phyloP scores from a whole-genome alignment of 2,113 vertebrate genomes.

The Colossoma macropomum region DNA sequence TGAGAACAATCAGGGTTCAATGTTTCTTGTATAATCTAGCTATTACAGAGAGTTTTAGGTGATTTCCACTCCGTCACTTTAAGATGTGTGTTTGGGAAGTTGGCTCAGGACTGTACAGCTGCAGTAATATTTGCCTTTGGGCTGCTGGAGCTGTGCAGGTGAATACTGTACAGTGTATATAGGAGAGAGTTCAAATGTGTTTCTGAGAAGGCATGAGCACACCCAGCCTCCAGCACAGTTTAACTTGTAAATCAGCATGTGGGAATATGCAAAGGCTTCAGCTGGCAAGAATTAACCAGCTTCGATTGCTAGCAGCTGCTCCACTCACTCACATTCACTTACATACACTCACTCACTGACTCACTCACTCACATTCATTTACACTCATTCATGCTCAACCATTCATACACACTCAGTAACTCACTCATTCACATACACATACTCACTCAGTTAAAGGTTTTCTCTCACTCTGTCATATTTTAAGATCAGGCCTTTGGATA shows the following conservation, averaged over 20 bases:
- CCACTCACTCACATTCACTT: background rate
- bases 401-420: too few relatives aligned
- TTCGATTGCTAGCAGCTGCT: slow-evolving; percentile 15
- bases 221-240: slow-evolving; percentile 10
- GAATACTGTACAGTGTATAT: slow-evolving; percentile 2
- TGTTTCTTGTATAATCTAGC: background rate
- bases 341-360: background rate
- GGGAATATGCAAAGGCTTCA: slow-evolving; percentile 45
- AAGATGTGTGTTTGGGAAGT: background rate
- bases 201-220: slow-evolving; percentile 17
- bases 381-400: background rate
- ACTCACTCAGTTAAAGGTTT: too few relatives aligned
- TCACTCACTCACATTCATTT: background rate
- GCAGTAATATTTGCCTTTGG: background rate
- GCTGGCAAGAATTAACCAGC: slow-evolving; percentile 17
- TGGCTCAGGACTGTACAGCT: background rate
- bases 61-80: background rate
- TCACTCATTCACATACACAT: too few relatives aligned
- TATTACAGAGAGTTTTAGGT: background rate
- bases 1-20: background rate
- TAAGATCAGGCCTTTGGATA: too few relatives aligned
- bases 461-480: too few relatives aligned
- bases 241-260: slow-evolving; percentile 44
- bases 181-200: background rate
- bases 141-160: background rate